A percentile compares a stretch with the other conserved stretches of the same genome.
These are phyloP conservation scores for Polyommatus iphigenia DNA, from an alignment of 2,888 invertebrate genomes.

Conservation along the genomic window DNA sequence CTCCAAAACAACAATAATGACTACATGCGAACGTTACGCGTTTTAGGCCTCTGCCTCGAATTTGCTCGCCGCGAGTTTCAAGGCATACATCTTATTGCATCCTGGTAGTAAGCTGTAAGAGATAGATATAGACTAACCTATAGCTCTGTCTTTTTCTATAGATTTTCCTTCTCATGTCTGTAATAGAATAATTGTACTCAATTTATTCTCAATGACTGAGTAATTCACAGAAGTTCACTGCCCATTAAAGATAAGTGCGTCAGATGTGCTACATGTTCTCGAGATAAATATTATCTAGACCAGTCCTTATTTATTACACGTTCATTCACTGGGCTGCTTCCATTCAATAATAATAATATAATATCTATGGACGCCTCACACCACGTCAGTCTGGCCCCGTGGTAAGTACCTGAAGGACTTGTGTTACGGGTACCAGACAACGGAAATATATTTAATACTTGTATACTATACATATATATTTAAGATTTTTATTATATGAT, in stretches of 20 bases:
- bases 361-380: too few relatives aligned
- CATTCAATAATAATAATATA: not conserved
- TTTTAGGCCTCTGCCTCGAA: not conserved
- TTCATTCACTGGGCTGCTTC: not conserved
- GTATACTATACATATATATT: too few relatives aligned
- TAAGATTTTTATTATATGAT: too few relatives aligned
- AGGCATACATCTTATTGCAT: not conserved
- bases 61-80: not conserved
- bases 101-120: not conserved
- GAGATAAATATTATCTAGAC: not conserved
- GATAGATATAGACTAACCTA: not conserved
- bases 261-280: not conserved
- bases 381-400: too few relatives aligned
- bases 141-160: not conserved
- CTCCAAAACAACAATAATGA: too few relatives aligned
- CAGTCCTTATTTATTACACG: not conserved
- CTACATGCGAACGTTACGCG: too few relatives aligned
- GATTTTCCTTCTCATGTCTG: not conserved
- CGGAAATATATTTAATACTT: too few relatives aligned
- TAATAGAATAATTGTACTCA: not conserved
- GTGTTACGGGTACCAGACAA: too few relatives aligned
- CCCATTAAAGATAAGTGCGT: slow-evolving; percentile 13
- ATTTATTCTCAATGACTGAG: not conserved
- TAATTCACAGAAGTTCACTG: not conserved
- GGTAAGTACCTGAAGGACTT: too few relatives aligned